A percentile compares a stretch with the other conserved stretches of the same genome.
Evolutionary conservation across 2,888 invertebrate species (phyloP).

Genomic region (Watsonalla binaria): DNA sequence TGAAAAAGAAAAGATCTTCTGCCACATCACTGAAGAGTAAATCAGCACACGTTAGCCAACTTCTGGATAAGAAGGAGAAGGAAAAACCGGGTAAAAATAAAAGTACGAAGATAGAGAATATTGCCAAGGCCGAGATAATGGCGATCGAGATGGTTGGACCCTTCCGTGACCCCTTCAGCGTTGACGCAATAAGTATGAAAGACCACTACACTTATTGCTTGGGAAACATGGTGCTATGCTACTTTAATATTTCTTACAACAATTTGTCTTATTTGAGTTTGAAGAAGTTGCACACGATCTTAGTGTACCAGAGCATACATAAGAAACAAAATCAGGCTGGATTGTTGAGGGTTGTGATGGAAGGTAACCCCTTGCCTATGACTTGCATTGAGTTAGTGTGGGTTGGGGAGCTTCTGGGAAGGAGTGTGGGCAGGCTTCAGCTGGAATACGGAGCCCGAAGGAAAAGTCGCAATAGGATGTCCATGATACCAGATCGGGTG

Average conservation of each 20-base stretch:
- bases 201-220: constrained; percentile 25
- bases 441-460: constrained; percentile 3
- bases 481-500: constrained; percentile 9
- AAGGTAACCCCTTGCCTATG: constrained; percentile 45
- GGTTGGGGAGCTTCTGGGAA: constrained; percentile 20
- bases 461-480: constrained; percentile 19
- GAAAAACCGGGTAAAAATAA: neutral
- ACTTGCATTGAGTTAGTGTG: constrained; percentile 25
- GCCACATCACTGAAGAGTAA: constrained; percentile 15
- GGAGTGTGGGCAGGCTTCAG: neutral
- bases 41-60: neutral
- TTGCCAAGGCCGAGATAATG: constrained; percentile 25
- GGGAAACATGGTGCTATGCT: constrained; percentile 45
- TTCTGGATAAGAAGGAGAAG: neutral
- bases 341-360: constrained; percentile 37
- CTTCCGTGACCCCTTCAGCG: constrained; percentile 35
- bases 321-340: constrained; percentile 27
- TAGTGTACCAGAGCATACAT: constrained; percentile 33
- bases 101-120: constrained; percentile 13
- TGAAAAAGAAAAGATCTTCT: constrained; percentile 15
- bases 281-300: constrained; percentile 29
- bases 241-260: constrained; percentile 54
- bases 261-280: constrained; percentile 34
- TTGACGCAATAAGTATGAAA: constrained; percentile 14
- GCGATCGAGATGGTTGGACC: constrained; percentile 29